Evolutionary conservation across 2,797 vertebrate species (phyloP).

Genomic region (Alca torda): DNA sequence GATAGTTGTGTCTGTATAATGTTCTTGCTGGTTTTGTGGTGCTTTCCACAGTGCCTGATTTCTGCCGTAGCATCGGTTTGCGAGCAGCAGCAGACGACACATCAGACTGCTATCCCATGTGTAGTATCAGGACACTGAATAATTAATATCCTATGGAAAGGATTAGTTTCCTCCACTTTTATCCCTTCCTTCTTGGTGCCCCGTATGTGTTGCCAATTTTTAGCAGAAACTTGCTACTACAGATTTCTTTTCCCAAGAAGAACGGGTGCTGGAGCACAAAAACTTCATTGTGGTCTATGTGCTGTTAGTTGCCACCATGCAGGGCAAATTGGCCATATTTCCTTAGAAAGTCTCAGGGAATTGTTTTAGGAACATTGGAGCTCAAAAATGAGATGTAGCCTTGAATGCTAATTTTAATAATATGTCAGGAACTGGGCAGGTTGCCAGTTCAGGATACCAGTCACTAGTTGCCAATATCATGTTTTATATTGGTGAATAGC

Average conservation of each 20-base stretch:
- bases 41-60: background rate
- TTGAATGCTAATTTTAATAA: background rate
- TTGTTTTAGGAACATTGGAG: background rate
- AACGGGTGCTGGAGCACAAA: background rate
- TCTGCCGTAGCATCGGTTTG: background rate
- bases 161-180: background rate
- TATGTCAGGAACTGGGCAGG: background rate
- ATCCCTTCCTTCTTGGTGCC: background rate
- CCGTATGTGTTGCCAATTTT: fast-evolving
- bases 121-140: background rate
- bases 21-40: background rate
- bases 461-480: background rate
- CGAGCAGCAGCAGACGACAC: background rate
- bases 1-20: background rate
- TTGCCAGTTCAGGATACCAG: background rate
- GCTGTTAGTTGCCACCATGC: background rate
- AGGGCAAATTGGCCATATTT: background rate
- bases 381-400: background rate
- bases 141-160: slow-evolving; percentile 1
- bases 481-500: background rate
- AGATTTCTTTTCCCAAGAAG: background rate
- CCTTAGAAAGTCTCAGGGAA: background rate
- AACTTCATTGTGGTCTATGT: background rate
- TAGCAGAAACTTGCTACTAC: background rate
- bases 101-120: background rate